phyloP scores from a whole-genome alignment of 2,888 invertebrate genomes.

The Itoplectis maculator region DNA sequence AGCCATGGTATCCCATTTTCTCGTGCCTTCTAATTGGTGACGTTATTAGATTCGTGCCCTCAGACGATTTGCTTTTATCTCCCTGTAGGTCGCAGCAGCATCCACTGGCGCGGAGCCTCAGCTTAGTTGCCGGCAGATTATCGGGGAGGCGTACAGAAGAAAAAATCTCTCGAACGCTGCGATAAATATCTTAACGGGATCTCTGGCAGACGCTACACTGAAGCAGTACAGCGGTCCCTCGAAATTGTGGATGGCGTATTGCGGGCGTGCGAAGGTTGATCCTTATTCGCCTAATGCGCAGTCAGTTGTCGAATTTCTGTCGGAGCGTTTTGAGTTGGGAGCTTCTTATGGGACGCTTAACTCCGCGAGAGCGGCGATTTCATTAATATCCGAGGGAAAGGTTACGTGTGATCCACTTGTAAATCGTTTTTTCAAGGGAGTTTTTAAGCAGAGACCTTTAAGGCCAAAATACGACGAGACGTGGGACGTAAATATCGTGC shows the following conservation, averaged over 20 bases:
- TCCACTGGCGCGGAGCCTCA: constrained; percentile 3
- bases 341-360: constrained; percentile 50
- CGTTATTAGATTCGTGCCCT: constrained; percentile 1
- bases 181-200: constrained; percentile 3
- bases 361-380: constrained; percentile 44
- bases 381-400: constrained; percentile 44
- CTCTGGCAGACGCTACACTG: constrained; percentile 25
- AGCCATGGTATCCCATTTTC: constrained; percentile 21
- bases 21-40: neutral
- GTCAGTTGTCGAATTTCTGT: constrained; percentile 34
- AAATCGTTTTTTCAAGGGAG: constrained; percentile 55
- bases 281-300: constrained; percentile 9
- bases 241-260: constrained; percentile 31
- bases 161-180: constrained; percentile 11
- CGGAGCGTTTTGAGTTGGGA: constrained; percentile 37
- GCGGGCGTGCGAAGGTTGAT: constrained; percentile 14
- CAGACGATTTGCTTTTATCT: constrained; percentile 16
- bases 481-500: constrained; percentile 43
- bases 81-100: constrained; percentile 17
- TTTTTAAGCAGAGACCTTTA: constrained; percentile 43
- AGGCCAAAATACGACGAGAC: constrained; percentile 48
- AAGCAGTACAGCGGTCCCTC: constrained; percentile 34
- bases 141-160: constrained; percentile 19
- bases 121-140: constrained; percentile 14
- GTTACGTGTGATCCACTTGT: constrained; percentile 34